Evolutionary conservation across 2,113 vertebrate species (phyloP).

Genomic region (Dryoscopus gambensis): DNA sequence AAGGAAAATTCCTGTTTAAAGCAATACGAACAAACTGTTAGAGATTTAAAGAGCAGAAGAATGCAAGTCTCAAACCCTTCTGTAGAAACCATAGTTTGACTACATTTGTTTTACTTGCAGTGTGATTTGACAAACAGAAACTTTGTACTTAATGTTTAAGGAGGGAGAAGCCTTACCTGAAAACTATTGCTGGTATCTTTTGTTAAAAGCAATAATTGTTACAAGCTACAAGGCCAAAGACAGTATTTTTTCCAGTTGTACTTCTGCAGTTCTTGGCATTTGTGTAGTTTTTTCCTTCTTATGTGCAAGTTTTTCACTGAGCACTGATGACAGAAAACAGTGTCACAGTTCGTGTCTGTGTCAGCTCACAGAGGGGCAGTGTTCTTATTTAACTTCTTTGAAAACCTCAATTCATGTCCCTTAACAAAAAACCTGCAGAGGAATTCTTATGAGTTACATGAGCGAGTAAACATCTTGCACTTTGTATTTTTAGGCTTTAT

Average conservation of each 20-base stretch:
- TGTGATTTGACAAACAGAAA: background rate
- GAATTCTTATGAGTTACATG: rapidly evolving
- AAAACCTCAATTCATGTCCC: background rate
- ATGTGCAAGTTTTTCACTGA: background rate
- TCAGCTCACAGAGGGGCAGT: background rate
- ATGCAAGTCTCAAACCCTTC: background rate
- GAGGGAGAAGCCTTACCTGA: background rate
- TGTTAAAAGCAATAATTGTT: background rate
- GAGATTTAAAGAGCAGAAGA: background rate
- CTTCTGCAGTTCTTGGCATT: background rate
- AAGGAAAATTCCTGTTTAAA: conserved; percentile 11
- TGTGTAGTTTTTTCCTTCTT: background rate
- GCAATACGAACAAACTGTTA: background rate
- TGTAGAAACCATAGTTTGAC: background rate
- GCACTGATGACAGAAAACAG: background rate
- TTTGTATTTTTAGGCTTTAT: background rate
- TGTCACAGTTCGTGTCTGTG: background rate
- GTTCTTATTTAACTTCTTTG: background rate
- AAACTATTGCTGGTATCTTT: background rate
- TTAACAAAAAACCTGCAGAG: background rate
- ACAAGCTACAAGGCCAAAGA: background rate
- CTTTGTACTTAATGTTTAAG: background rate
- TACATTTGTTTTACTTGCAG: background rate
- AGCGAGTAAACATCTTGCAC: background rate
- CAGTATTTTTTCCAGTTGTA: background rate